A percentile compares a stretch with the other conserved stretches of the same genome.
Evolutionary conservation across 2,797 vertebrate species (phyloP).

Genomic region (Gephyroberyx darwinii): DNA sequence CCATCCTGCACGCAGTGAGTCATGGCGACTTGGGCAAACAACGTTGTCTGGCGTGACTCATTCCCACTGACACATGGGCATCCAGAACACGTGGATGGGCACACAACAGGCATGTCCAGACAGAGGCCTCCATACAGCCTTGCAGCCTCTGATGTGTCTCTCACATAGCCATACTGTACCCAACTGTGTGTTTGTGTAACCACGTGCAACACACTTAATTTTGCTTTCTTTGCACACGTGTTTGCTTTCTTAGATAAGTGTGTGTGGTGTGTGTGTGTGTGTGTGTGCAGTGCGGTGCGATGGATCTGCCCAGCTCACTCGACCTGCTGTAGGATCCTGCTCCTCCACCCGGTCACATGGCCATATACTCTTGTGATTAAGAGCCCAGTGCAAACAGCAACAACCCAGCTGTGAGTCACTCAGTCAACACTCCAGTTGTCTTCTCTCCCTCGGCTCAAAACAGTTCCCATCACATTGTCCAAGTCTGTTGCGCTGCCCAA

Average conservation of each 20-base stretch:
- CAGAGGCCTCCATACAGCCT: slow-evolving; percentile 38
- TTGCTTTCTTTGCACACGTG: not conserved
- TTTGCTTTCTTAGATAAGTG: slow-evolving; percentile 18
- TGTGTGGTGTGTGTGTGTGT: slow-evolving; percentile 16
- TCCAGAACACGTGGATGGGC: slow-evolving; percentile 70
- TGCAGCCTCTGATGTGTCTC: slow-evolving; percentile 30
- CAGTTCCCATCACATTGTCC: slow-evolving; percentile 44
- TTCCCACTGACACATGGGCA: slow-evolving; percentile 67
- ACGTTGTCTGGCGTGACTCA: slow-evolving; percentile 73
- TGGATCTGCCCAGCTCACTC: slow-evolving; percentile 23
- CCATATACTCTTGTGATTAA: slow-evolving; percentile 52
- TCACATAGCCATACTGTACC: slow-evolving; percentile 16
- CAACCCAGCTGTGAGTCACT: slow-evolving; percentile 69
- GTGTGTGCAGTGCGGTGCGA: slow-evolving; percentile 1
- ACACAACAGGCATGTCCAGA: slow-evolving; percentile 58
- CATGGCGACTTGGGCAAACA: slow-evolving; percentile 67
- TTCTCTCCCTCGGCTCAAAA: slow-evolving; percentile 44
- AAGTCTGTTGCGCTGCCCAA: not conserved
- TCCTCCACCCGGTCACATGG: slow-evolving; percentile 61
- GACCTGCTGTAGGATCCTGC: slow-evolving; percentile 56
- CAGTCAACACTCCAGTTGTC: slow-evolving; percentile 63
- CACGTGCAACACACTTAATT: not conserved
- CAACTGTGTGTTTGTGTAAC: not conserved
- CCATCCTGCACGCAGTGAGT: slow-evolving; percentile 61
- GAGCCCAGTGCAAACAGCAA: slow-evolving; percentile 62